Conservation (phyloP, 2,113 vertebrate species). For the Chaenocephalus aceratus region DNA sequence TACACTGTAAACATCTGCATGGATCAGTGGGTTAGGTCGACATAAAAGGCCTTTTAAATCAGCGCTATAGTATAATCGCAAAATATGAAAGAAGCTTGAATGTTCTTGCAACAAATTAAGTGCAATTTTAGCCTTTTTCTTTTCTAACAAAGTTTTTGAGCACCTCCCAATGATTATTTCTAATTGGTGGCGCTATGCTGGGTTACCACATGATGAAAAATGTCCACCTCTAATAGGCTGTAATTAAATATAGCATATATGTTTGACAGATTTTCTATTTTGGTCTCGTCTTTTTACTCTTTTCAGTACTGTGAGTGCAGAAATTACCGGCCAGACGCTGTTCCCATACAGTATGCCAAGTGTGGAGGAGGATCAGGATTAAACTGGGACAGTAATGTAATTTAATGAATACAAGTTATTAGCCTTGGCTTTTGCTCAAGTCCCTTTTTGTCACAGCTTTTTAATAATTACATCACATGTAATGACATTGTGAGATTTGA, state of each 20-base stretch:
- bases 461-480: constrained; percentile 42
- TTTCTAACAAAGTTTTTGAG: background rate
- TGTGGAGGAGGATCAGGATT: constrained; percentile 19
- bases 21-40: background rate
- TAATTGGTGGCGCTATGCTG: constrained; percentile 20
- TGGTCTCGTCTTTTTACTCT: constrained; percentile 16
- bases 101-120: constrained; percentile 14
- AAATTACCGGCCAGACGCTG: constrained; percentile 36
- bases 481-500: constrained; percentile 37
- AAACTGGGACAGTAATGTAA: constrained; percentile 49
- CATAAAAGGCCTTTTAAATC: background rate
- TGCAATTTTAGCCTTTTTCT: background rate
- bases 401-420: constrained; percentile 63
- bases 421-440: constrained; percentile 41
- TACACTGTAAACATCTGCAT: constrained; percentile 3
- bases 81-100: background rate
- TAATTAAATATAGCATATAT: constrained; percentile 43
- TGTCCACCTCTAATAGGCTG: constrained; percentile 7
- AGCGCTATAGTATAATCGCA: background rate
- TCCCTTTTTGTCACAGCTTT: constrained; percentile 48
- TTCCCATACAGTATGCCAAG: background rate
- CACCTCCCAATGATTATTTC: background rate
- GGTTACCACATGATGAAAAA: constrained; percentile 21
- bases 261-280: background rate
- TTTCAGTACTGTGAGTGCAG: background rate